Evolutionary conservation across 2,888 invertebrate species (phyloP), one percentile per base, ranked within the genome.

Genomic region (Timandra comae): DNA sequence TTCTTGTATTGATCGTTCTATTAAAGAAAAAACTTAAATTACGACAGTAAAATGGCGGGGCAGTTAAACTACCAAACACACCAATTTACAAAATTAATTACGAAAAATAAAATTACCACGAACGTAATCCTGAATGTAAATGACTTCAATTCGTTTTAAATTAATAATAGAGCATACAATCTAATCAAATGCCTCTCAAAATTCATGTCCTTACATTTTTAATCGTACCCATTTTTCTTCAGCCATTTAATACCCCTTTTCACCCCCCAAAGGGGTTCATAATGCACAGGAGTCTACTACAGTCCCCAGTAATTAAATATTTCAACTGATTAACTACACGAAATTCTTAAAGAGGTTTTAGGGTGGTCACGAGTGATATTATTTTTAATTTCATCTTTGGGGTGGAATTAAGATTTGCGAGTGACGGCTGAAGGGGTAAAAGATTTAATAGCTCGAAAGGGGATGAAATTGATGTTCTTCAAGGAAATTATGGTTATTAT

Each of bases 321-420:
- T 80, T 82, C 73, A 77, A 65, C 79, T 81, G 80, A 82, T 84
- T 82, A 82, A 82, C 78, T 77, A 61, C 71, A 67, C 63, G 71
- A 72, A 74, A 60, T 69, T 61, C 55, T 44, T 56, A 57, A 56
- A 64, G 60, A 56, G 64, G 62, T 63, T 60, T n/a, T 60, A 61
- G 60, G 63, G 66, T 56, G 60, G 71, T 66, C 59, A 43, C 41
- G 63, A 68, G 63, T 56, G 52, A 60, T 64, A 74, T 75, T 77
- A 75, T 76, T 81, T 82, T 82, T 80, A 82, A 84, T 82, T 80
- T 73, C 66, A 54, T 59, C 68, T 60, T 61, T 58, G 49, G 52
- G 49, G 55, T 56, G 51, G 48, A 44, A 46, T 52, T 36, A 71
- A 74, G 79, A 77, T 73, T 77, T 78, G 72, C 59, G 53, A 63